These are phyloP conservation scores for Alviniconcha marisindica DNA, from an alignment of 1,140 invertebrate genomes.

Conservation along the genomic window DNA sequence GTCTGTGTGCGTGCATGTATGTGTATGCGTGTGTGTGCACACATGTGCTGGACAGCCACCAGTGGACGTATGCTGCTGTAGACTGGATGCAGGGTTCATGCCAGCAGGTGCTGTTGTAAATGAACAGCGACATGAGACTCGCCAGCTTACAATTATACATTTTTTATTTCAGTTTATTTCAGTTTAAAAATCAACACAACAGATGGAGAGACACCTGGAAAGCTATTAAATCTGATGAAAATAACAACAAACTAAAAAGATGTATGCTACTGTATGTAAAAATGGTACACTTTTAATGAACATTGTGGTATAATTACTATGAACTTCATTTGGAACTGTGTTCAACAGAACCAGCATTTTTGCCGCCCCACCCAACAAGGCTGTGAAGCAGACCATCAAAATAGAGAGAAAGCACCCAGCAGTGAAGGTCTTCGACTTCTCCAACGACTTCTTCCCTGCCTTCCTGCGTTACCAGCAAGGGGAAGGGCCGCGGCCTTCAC, in stretches of 20 bases:
- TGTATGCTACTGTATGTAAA: too few relatives aligned
- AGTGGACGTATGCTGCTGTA: too few relatives aligned
- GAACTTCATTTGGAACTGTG: too few relatives aligned
- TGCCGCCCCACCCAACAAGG: constrained; percentile 2
- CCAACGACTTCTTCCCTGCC: constrained; percentile 50
- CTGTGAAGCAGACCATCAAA: background rate
- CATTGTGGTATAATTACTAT: too few relatives aligned
- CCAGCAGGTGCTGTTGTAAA: background rate
- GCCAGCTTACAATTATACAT: too few relatives aligned
- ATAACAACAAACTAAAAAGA: too few relatives aligned
- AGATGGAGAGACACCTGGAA: too few relatives aligned
- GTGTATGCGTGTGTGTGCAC: background rate
- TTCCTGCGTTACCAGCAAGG: constrained; percentile 42
- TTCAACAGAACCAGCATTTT: background rate
- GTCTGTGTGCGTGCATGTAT: constrained; percentile 5
- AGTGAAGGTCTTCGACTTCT: constrained; percentile 54
- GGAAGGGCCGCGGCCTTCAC: constrained; percentile 48
- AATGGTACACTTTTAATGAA: too few relatives aligned
- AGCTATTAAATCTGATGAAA: too few relatives aligned
- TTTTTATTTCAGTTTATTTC: too few relatives aligned
- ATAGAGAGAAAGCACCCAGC: constrained; percentile 5
- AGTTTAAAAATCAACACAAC: too few relatives aligned
- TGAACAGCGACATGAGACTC: too few relatives aligned
- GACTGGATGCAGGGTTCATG: background rate
- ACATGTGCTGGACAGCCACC: background rate